A percentile compares a stretch with the other conserved stretches of the same genome.
phyloP scores from a whole-genome alignment of 1,140 invertebrate species.

The Drosophila elegans region DNA sequence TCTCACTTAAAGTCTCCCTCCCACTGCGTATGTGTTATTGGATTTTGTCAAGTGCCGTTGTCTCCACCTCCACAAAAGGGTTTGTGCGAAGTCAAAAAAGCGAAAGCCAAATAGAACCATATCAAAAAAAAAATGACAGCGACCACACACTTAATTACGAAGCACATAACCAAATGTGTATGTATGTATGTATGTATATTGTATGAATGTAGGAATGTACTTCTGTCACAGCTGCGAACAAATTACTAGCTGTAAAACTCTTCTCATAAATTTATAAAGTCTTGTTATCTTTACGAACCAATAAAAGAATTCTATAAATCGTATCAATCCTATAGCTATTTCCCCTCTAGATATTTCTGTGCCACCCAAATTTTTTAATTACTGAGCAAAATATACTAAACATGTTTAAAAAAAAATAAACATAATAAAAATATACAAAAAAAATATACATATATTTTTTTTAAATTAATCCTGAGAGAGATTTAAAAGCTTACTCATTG shows the following conservation, averaged over 20 bases:
- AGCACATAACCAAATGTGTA: constrained; percentile 24
- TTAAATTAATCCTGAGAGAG: no score
- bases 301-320: background rate
- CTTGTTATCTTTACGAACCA: constrained; percentile 6
- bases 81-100: constrained; percentile 77
- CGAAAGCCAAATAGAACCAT: constrained; percentile 71
- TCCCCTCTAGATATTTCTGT: background rate
- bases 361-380: background rate
- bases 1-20: constrained; percentile 2
- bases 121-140: constrained; percentile 43
- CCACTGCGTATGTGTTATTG: constrained; percentile 45
- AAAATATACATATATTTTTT: no score
- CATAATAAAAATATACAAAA: no score
- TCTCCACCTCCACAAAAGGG: constrained; percentile 59
- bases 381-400: background rate
- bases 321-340: background rate
- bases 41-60: constrained; percentile 71
- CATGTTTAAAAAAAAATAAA: no score
- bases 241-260: constrained; percentile 15
- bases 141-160: constrained; percentile 73
- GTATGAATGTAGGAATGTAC: constrained; percentile 22
- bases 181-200: constrained; percentile 13
- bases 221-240: constrained; percentile 39
- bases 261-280: constrained; percentile 12
- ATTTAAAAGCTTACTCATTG: no score